Conservation (phyloP, 1,140 invertebrate genomes). For the Metopolophium dirhodum region DNA sequence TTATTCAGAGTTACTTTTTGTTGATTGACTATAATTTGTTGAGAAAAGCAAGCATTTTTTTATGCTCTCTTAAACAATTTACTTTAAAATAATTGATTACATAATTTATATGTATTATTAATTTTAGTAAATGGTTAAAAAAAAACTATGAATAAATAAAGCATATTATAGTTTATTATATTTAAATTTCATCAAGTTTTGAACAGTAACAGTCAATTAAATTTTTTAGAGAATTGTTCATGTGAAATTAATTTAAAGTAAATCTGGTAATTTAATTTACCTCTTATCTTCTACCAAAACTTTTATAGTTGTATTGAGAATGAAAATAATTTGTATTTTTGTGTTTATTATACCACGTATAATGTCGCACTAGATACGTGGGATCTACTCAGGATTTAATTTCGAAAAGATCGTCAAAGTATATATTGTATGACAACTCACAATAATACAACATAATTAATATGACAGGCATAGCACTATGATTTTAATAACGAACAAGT, state of each 20-base stretch:
- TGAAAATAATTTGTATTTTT: neutral
- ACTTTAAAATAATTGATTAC: neutral
- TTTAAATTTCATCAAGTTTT: neutral
- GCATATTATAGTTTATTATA: no score
- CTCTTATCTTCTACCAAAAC: neutral
- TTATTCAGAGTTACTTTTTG: neutral
- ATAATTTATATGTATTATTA: no score
- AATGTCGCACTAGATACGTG: neutral
- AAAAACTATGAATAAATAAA: neutral
- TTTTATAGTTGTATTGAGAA: neutral
- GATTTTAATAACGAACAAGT: neutral
- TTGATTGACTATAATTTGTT: neutral
- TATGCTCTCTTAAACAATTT: neutral
- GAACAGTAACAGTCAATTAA: neutral
- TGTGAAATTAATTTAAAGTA: neutral
- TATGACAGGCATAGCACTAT: neutral
- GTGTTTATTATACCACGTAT: neutral
- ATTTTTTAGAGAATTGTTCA: neutral
- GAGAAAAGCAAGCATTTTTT: neutral
- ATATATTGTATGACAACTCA: neutral
- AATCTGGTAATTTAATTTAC: neutral
- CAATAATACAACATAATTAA: neutral
- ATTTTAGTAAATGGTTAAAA: neutral
- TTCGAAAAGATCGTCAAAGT: neutral
- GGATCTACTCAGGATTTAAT: neutral